phyloP scores from a whole-genome alignment of 2,888 invertebrate species.

The Zygaena filipendulae region DNA sequence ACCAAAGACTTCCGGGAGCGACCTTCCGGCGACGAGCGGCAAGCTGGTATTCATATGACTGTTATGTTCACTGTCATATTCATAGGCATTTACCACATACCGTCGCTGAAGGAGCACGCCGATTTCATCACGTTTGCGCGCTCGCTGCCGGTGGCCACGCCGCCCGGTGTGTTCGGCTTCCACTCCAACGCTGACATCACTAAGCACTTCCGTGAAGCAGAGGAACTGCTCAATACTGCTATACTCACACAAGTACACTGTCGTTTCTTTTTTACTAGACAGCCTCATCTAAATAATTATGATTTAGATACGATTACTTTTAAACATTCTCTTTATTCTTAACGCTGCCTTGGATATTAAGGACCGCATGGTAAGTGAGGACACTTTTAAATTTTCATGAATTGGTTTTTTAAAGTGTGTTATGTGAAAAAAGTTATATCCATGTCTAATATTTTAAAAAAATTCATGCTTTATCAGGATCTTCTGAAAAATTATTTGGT shows the following conservation, averaged over 20 bases:
- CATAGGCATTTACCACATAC: conserved; percentile 76
- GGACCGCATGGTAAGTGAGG: conserved; percentile 61
- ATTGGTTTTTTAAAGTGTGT: too few species aligned
- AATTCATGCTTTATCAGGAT: conserved; percentile 59
- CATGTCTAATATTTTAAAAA: too few species aligned
- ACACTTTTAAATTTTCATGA: too few species aligned
- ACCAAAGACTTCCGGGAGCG: too few species aligned
- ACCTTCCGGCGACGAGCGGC: too few species aligned
- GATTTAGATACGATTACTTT: conserved; percentile 6
- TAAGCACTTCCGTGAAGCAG: conserved; percentile 90
- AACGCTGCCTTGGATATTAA: conserved; percentile 20
- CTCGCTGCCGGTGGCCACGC: conserved; percentile 79
- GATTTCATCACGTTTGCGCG: conserved; percentile 75
- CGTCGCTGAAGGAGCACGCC: conserved; percentile 77
- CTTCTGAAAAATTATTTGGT: conserved; percentile 48
- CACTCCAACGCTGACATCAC: conserved; percentile 93
- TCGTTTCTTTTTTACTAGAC: background rate
- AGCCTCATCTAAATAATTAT: background rate
- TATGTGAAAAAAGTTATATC: too few species aligned
- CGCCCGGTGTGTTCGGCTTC: conserved; percentile 91
- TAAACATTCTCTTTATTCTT: conserved; percentile 4
- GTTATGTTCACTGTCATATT: too few species aligned
- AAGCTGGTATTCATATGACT: too few species aligned
- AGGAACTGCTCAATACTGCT: conserved; percentile 77
- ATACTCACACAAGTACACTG: conserved; percentile 77